Conservation (phyloP, 2,797 vertebrate species). For the Periophthalmus magnuspinnatus region DNA sequence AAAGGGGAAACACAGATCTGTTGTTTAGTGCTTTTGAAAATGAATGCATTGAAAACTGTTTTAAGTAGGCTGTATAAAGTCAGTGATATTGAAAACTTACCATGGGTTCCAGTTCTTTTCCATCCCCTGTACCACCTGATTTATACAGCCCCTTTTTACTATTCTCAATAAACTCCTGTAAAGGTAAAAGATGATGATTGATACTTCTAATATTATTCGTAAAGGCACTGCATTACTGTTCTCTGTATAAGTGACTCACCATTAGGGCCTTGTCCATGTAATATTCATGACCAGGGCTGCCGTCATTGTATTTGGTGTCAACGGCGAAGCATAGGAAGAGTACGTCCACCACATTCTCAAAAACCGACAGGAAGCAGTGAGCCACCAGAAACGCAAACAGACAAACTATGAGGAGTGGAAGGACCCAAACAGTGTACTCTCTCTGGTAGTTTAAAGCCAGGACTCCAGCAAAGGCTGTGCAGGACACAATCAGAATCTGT, state of each 20-base stretch:
- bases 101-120: conserved; percentile 91
- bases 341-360: conserved; percentile 96
- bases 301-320: conserved; percentile 94
- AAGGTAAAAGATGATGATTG: conserved; percentile 24
- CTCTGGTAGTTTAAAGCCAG: conserved; percentile 94
- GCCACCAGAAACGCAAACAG: conserved; percentile 96
- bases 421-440: conserved; percentile 96
- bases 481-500: conserved; percentile 75
- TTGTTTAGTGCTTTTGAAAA: neutral
- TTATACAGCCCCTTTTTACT: conserved; percentile 80
- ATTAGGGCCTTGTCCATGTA: conserved; percentile 98
- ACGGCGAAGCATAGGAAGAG: conserved; percentile 98
- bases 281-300: conserved; percentile 90
- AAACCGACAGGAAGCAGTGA: conserved; percentile 98
- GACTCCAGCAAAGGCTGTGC: conserved; percentile 89
- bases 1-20: conserved; percentile 67
- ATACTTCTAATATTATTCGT: neutral
- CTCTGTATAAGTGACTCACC: conserved; percentile 75
- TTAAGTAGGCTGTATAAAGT: neutral
- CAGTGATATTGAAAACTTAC: conserved; percentile 75
- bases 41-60: neutral
- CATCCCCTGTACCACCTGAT: conserved; percentile 54
- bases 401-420: conserved; percentile 94
- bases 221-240: neutral
- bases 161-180: conserved; percentile 93